Evolutionary conservation across 2,113 vertebrate genomes (phyloP).

Genomic region (Coracopsis vasa): DNA sequence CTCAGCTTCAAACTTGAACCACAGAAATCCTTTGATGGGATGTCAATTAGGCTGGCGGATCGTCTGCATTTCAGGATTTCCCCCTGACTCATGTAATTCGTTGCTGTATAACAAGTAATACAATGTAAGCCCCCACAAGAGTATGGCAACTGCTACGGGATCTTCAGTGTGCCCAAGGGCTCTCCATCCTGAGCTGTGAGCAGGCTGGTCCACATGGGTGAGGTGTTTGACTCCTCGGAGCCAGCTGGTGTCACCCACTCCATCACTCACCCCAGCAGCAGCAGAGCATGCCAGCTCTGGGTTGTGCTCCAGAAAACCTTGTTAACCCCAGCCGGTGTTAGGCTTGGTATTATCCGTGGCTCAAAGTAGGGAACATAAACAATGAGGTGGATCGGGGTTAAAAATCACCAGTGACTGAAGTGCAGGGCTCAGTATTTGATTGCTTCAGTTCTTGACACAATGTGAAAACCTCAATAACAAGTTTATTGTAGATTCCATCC

Average conservation of each 20-base stretch:
- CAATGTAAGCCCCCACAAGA: not conserved
- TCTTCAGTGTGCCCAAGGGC: not conserved
- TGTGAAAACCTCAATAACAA: not conserved
- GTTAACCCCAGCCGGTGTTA: not conserved
- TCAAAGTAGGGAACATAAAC: not conserved
- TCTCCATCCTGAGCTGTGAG: not conserved
- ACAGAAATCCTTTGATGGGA: not conserved
- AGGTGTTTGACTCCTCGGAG: not conserved
- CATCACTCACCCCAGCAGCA: not conserved
- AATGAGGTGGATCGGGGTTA: not conserved
- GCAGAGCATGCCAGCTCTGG: not conserved
- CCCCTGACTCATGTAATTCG: not conserved
- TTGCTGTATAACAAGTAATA: not conserved
- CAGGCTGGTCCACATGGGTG: fast-evolving
- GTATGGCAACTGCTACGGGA: not conserved
- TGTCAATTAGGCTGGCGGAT: not conserved
- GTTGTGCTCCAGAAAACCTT: not conserved
- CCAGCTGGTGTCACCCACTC: not conserved
- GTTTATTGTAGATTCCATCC: not conserved
- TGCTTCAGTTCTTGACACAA: not conserved
- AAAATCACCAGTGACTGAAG: not conserved
- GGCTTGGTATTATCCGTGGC: not conserved
- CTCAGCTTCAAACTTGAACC: not conserved
- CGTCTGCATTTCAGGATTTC: not conserved
- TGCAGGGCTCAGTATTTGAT: not conserved